Conservation (phyloP, 2,113 vertebrate species). For the Anguilla rostrata region DNA sequence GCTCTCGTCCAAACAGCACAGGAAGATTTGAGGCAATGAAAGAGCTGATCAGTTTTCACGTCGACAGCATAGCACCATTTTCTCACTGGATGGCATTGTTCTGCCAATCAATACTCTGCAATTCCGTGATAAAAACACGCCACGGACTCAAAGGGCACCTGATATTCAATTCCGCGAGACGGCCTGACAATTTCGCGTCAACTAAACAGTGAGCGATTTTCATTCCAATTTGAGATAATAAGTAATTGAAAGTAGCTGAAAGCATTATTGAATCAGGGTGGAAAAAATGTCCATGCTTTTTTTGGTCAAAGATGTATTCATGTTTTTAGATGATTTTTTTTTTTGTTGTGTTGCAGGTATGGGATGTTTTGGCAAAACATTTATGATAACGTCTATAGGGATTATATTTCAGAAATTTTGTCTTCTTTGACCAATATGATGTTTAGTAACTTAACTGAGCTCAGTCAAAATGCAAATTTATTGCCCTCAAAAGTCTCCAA, state of each 20-base stretch:
- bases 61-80: neutral
- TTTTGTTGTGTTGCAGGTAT: too few relatives aligned
- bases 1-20: conserved; percentile 8
- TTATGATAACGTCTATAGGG: too few relatives aligned
- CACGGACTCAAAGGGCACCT: neutral
- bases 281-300: conserved; percentile 18
- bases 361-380: neutral
- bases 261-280: neutral
- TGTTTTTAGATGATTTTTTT: neutral
- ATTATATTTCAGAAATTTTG: conserved; percentile 9
- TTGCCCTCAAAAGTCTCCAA: neutral
- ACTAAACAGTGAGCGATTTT: neutral
- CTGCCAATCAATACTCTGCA: conserved; percentile 9
- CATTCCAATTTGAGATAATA: conserved; percentile 5
- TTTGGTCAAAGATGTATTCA: neutral
- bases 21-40: conserved; percentile 6
- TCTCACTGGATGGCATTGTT: neutral
- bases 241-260: neutral
- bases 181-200: conserved; percentile 5
- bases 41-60: conserved; percentile 18
- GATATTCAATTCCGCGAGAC: conserved; percentile 5
- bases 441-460: neutral
- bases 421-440: neutral
- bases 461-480: neutral
- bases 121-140: conserved; percentile 4